Base-by-base conservation (phyloP, 2,113 vertebrate species). In the Boulengeromyrus knoepffleri region DNA sequence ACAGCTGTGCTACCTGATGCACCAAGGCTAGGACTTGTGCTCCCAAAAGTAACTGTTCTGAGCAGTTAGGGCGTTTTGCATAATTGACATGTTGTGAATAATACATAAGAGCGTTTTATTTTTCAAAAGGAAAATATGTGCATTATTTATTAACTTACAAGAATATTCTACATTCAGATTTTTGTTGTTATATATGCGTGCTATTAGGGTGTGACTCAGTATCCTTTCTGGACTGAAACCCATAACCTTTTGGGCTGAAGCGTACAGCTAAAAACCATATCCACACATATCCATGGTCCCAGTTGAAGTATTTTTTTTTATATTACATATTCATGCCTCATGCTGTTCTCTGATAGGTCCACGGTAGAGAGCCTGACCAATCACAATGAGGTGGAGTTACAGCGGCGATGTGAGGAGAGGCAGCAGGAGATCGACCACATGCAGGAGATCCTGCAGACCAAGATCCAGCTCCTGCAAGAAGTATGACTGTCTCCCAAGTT, bases 401-500 rank as follows among this genome's bases (percentile, higher is more conserved):
- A 89, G 92, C 95, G 94, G 85, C 95, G 96, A 92, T 95, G 95
- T 90, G 95, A 95, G 27, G 97, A 97, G 89, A 93, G 53, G 3
- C 97, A 97, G 93, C 95, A 96, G 90, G 97, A 98, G 91, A 96
- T 96, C 0, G 95, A 96, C 89, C 97, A 97, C 0, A 96, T 96
- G 87, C 96, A 97, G 0, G 96, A 97, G 89, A 93, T 97, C 90
- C 95, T 98, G 91, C 95, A 97, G 88, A 96, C 95, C 91, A 97
- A 98, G 94, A 96, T 97, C 49, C 96, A 97, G 92, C 96, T 96
- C 88, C 95, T 98, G 84, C 97, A 98, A 62, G 96, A 98, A 97
- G 98, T 98, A 91, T 90, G 93, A 0, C 2, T 0, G 0, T 39
- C 0, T 80, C 0, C 31, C 70, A 21, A 24, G 10, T 74, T 49